A percentile compares a stretch with the other conserved stretches of the same genome.
These are phyloP conservation scores for Hylyphantes graminicola DNA, from an alignment of 1,140 invertebrate species.

Conservation along the genomic window DNA sequence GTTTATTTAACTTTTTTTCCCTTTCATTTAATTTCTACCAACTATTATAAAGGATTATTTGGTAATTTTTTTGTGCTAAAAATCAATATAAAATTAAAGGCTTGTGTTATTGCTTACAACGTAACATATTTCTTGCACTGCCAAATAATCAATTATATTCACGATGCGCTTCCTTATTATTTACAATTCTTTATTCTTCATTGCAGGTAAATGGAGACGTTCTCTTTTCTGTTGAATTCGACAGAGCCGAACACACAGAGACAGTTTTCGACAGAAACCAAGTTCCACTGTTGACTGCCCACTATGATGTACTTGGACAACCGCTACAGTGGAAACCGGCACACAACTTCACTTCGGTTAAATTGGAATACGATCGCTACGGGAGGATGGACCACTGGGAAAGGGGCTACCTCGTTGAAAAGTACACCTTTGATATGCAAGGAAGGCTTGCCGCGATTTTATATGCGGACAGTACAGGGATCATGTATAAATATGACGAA, in stretches of 20 bases:
- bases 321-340: conserved; percentile 73
- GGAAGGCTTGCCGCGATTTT: conserved; percentile 86
- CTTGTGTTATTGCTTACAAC: too few relatives aligned
- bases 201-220: conserved; percentile 75
- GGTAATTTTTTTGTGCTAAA: too few relatives aligned
- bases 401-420: conserved; percentile 87
- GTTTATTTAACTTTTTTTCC: too few relatives aligned
- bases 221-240: conserved; percentile 88
- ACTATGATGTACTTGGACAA: conserved; percentile 86
- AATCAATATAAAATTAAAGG: too few relatives aligned
- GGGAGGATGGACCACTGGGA: conserved; percentile 91
- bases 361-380: conserved; percentile 73
- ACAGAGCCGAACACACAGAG: conserved; percentile 86
- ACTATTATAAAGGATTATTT: too few relatives aligned
- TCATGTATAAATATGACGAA: conserved; percentile 83
- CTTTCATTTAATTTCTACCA: too few relatives aligned
- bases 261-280: conserved; percentile 87
- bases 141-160: too few relatives aligned
- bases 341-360: conserved; percentile 66
- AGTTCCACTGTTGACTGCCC: conserved; percentile 83
- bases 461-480: conserved; percentile 79
- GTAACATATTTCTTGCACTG: too few relatives aligned
- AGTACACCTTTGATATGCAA: conserved; percentile 86
- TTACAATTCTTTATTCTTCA: neutral
- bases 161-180: too few relatives aligned